Conservation (phyloP, 2,888 invertebrate species). For the Ctenicera cuprea region DNA sequence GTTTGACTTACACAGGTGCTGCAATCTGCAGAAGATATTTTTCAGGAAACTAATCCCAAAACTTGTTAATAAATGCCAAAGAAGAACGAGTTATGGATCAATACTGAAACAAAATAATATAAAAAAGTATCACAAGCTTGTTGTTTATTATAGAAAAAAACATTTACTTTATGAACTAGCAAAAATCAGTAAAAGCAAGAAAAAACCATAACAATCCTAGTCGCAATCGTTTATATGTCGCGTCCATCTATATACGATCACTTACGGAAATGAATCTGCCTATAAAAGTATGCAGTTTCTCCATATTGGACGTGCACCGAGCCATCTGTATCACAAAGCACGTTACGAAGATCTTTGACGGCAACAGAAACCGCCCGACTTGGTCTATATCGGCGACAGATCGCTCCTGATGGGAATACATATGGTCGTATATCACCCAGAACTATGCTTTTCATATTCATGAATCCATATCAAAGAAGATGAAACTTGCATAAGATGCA, state of each 20-base stretch:
- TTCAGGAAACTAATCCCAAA: too few relatives aligned
- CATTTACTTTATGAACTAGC: constrained; percentile 41
- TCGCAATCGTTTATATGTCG: constrained; percentile 32
- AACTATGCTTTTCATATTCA: constrained; percentile 41
- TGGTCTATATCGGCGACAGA: constrained; percentile 53
- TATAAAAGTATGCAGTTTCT: constrained; percentile 49
- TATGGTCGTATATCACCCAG: constrained; percentile 49
- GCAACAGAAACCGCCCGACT: constrained; percentile 52
- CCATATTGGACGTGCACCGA: constrained; percentile 41
- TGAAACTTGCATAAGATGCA: constrained; percentile 28
- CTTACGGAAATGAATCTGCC: constrained; percentile 50
- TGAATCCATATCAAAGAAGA: constrained; percentile 33
- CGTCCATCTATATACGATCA: constrained; percentile 46
- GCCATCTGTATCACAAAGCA: constrained; percentile 47
- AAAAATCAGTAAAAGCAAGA: constrained; percentile 37
- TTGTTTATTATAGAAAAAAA: too few relatives aligned
- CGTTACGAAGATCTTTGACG: constrained; percentile 49
- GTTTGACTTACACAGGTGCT: not conserved
- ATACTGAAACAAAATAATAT: too few relatives aligned
- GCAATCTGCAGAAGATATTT: not conserved
- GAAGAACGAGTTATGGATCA: too few relatives aligned
- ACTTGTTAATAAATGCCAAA: too few relatives aligned
- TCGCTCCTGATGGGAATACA: constrained; percentile 52
- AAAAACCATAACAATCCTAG: constrained; percentile 45
- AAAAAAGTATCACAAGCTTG: too few relatives aligned